phyloP scores from a whole-genome alignment of 23 tunicate genomes.

The Trididemnum clinides region DNA sequence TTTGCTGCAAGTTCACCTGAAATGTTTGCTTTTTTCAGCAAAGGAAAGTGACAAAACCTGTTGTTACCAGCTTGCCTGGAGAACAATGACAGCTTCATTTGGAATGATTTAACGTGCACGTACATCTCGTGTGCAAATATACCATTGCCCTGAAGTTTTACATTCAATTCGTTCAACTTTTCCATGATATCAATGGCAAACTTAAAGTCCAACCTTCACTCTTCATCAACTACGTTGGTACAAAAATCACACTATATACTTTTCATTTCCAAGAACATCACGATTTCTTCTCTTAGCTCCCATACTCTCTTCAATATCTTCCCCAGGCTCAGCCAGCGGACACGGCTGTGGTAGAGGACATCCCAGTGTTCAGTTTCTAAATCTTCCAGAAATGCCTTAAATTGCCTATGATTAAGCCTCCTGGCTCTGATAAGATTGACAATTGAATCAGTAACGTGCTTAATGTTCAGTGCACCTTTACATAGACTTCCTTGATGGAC shows the following conservation, averaged over 20 bases:
- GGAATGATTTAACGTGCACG: constrained; percentile 27
- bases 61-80: not conserved
- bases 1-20: not conserved
- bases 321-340: constrained; percentile 62
- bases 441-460: constrained; percentile 30
- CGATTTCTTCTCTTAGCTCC: constrained; percentile 34
- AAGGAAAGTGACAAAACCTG: constrained; percentile 26
- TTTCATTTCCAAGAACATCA: constrained; percentile 30
- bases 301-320: constrained; percentile 35
- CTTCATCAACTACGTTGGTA: constrained; percentile 11
- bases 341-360: constrained; percentile 45
- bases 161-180: constrained; percentile 34
- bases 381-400: constrained; percentile 29
- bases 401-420: constrained; percentile 50
- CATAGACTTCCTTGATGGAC: constrained; percentile 40
- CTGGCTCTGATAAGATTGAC: constrained; percentile 51
- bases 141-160: constrained; percentile 37
- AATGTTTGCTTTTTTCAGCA: constrained; percentile 1
- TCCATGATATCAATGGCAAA: constrained; percentile 36
- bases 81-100: constrained; percentile 1
- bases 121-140: too few relatives aligned
- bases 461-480: constrained; percentile 30
- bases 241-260: constrained; percentile 27
- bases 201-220: constrained; percentile 27
- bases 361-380: constrained; percentile 26